Evolutionary conservation across 92 coral and sea anemone genomes (phyloP), one percentile per base, ranked within the genome.

Genomic region (Phenganax marumi): DNA sequence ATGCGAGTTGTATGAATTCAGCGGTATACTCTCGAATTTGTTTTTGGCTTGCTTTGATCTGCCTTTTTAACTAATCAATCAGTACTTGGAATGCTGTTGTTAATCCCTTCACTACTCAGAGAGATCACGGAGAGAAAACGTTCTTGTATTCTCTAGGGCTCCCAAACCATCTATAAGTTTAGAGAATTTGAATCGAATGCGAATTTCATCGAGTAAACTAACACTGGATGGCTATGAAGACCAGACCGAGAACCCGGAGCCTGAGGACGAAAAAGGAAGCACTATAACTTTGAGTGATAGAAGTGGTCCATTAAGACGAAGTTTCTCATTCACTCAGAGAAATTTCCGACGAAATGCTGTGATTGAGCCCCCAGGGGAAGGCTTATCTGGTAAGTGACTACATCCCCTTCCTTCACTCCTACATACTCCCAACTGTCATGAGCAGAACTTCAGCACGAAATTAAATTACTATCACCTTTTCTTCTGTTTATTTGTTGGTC

Each of bases 261-360:
- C 72, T 12, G 60, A 78, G 7, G 73, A 63, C 33, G 81, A 74
- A 47, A 53, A 74, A 39, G 65, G 52, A 33, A 33, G 69, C 52
- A 77, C 81, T 16, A 55, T 62, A 16, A 66, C 72, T 25, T 21
- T 66, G 39, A 49, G 43, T 11, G 69, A 19, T 6, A 39, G 18
- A n/a, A 55, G 68, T 24, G 19, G 48, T 17, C 83, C 72, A 12
- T 68, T 78, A 21, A 60, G 83, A 43, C 33, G 83, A 47, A 78
- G 83, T 24, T 78, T 78, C 25, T 78, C 83, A 48, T 78, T 78
- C 23, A 43, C 83, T 7, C 83, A 78, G 33, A 60, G 83, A 62
- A 78, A 78, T 25, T 61, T 78, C 48, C 73, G 83, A 46, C 71
- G 83, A 19, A 78, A 78, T 78, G 83, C 83, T 47, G 73, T 78